Conservation (phyloP, 2,113 vertebrate species). For the Ictalurus furcatus region DNA sequence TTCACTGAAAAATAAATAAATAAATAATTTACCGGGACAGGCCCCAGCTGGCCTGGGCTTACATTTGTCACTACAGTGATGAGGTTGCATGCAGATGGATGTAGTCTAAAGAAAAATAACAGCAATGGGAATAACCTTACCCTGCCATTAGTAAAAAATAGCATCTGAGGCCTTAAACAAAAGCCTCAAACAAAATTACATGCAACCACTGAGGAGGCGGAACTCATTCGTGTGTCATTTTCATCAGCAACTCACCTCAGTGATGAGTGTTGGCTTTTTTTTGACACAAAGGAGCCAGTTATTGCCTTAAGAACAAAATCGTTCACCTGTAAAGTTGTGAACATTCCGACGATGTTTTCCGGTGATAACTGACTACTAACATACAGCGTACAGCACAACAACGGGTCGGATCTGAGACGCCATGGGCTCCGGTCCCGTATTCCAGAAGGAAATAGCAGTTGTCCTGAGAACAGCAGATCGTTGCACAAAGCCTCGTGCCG, state of each 20-base stretch:
- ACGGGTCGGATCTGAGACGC: slow-evolving; percentile 8
- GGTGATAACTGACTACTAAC: neutral
- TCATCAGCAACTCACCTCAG: neutral
- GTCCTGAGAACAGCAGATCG: slow-evolving; percentile 37
- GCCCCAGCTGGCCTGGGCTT: slow-evolving; percentile 34
- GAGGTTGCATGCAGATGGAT: slow-evolving; percentile 6
- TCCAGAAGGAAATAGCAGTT: slow-evolving; percentile 33
- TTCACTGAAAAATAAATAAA: slow-evolving; percentile 11
- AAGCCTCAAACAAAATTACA: slow-evolving; percentile 16
- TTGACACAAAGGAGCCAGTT: neutral
- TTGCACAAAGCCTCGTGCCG: slow-evolving; percentile 29
- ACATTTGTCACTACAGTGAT: slow-evolving; percentile 14
- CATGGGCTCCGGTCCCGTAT: slow-evolving; percentile 8
- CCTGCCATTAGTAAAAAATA: slow-evolving; percentile 12
- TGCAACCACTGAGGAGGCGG: slow-evolving; percentile 2
- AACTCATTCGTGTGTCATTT: neutral
- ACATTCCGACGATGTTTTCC: neutral
- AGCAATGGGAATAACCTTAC: slow-evolving; percentile 30
- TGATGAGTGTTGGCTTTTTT: neutral
- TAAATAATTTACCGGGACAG: neutral
- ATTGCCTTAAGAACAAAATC: neutral
- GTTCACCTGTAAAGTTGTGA: neutral
- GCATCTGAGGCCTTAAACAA: neutral
- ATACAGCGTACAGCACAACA: neutral
- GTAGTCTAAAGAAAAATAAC: slow-evolving; percentile 7